Evolutionary conservation across 1,140 invertebrate genomes (phyloP).

Genomic region (Littorina saxatilis): DNA sequence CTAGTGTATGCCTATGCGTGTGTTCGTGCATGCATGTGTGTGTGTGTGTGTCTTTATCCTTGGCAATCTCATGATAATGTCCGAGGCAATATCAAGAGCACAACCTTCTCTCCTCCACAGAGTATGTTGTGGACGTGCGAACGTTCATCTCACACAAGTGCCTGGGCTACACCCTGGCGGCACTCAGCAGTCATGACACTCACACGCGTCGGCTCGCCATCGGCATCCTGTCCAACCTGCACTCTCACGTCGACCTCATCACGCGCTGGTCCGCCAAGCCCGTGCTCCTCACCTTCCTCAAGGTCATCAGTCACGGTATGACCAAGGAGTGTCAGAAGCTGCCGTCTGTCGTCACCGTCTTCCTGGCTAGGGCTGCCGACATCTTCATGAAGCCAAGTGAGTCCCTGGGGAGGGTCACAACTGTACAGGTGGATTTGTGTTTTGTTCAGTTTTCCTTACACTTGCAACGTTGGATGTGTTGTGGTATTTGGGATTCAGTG

Average conservation of each 20-base stretch:
- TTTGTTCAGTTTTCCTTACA: neutral
- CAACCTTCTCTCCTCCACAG: slow-evolving; percentile 4
- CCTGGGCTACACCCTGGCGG: slow-evolving; percentile 25
- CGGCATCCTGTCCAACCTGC: slow-evolving; percentile 17
- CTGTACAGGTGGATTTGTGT: neutral
- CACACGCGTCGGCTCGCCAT: slow-evolving; percentile 4
- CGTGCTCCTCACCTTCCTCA: slow-evolving; percentile 15
- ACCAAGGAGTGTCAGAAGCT: slow-evolving; percentile 23
- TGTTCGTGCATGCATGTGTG: neutral
- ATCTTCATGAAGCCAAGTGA: slow-evolving; percentile 23
- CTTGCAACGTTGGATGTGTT: neutral
- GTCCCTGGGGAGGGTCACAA: no score
- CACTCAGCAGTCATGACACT: slow-evolving; percentile 27
- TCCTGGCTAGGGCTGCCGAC: slow-evolving; percentile 22
- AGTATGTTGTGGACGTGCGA: slow-evolving; percentile 20
- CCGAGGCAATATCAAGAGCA: slow-evolving; percentile 1
- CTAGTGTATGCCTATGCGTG: neutral
- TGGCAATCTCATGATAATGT: no score
- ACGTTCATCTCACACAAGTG: slow-evolving; percentile 29
- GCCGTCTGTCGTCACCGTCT: slow-evolving; percentile 19
- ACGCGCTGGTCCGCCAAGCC: neutral
- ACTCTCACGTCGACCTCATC: slow-evolving; percentile 6
- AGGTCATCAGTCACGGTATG: slow-evolving; percentile 14
- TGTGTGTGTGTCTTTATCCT: neutral
- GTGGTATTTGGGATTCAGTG: neutral